Base-by-base conservation (phyloP, 2,113 vertebrate genomes). In the Heterotilapia buettikoferi region DNA sequence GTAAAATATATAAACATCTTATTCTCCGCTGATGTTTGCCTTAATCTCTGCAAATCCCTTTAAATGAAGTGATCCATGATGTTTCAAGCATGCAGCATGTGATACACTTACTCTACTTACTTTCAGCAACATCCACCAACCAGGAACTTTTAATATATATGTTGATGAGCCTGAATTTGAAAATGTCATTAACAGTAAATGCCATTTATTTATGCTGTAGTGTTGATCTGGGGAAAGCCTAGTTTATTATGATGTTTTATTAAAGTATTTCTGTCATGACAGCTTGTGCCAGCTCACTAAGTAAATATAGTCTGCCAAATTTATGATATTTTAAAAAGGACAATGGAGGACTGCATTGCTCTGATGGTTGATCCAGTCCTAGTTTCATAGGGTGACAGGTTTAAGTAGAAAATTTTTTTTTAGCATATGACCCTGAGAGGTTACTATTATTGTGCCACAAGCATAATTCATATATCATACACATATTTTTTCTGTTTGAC, bases 31-130 rank as follows among this genome's bases (percentile, higher is more conserved):
- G 73, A 84, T 53, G 84, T 76, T 16, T 73, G 11, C 52, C 80
- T 78, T 85, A 86, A 86, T 93, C 80, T 83, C 18, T 14, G 78
- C 26, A 86, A 92, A 91, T 91, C 89, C 85, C 36, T 86, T 89
- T 89, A 53, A 82, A 83, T 56, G 59, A 92, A 78, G 26, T 80
- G 40, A 82, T 50, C 79, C 63, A 33, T 36, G 61, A 73, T 45
- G 85, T 87, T 71, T 73, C 43, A 76, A 12, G 71, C 43, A 76
- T 76, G 71, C 71, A 19, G 43, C 6, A 76, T 76, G 24, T 76
- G n/a, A 45, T 56, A 78, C 19, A 33, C n/a, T 5, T 18, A 31
- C 31, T 52, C 31, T 45, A 16, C 56, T 85, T 79, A 85, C 40
- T 24, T 79, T 52, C 38, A 43, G 61, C 61, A 66, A 66, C 18